Evolutionary conservation across 2,797 vertebrate species (phyloP).

Genomic region (Xiphophorus birchmanni): DNA sequence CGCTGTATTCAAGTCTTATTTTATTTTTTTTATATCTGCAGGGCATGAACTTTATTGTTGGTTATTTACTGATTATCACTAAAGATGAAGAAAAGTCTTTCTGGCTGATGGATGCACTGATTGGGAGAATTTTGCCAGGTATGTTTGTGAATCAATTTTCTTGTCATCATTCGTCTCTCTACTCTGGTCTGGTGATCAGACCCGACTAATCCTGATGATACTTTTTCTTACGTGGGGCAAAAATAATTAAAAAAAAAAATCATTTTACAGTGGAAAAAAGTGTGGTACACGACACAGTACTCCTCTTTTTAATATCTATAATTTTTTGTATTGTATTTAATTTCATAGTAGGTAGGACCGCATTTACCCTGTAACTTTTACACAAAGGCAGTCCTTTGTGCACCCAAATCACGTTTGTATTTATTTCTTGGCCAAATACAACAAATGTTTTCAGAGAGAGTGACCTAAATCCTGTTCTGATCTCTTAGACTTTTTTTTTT

Average conservation of each 20-base stretch:
- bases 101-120: conserved; percentile 93
- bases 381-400: not conserved
- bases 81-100: conserved; percentile 96
- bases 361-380: not conserved
- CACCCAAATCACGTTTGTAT: not conserved
- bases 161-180: conserved; percentile 23
- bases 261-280: not conserved
- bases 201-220: conserved; percentile 33
- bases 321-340: not conserved
- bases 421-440: not conserved
- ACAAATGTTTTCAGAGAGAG: not conserved
- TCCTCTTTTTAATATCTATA: not conserved
- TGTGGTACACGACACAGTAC: not conserved
- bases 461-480: not conserved
- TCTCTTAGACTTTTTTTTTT: not conserved
- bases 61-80: conserved; percentile 92
- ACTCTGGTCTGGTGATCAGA: conserved; percentile 32
- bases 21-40: conserved; percentile 67
- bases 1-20: not conserved
- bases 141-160: not conserved
- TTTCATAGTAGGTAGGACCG: not conserved
- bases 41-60: conserved; percentile 98
- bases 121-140: conserved; percentile 76
- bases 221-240: not conserved
- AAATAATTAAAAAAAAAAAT: not conserved